Evolutionary conservation across 2,113 vertebrate genomes (phyloP).

Genomic region (Chionodraco myersi): DNA sequence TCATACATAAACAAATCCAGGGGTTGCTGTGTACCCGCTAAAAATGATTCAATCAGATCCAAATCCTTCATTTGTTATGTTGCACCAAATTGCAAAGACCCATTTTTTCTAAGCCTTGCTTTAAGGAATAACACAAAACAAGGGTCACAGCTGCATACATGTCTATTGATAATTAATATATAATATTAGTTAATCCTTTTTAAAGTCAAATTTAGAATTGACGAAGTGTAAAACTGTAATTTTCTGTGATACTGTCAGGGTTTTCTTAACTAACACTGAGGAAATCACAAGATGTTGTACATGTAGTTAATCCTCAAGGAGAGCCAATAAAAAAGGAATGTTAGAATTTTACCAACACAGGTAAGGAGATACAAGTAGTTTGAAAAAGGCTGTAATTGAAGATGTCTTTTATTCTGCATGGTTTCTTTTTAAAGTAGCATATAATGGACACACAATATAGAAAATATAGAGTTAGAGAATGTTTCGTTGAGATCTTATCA

Average conservation of each 20-base stretch:
- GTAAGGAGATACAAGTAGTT: background rate
- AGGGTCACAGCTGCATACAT: background rate
- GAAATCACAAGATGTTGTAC: background rate
- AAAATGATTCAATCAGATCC: background rate
- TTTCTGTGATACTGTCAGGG: background rate
- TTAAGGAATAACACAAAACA: background rate
- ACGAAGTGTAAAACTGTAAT: background rate
- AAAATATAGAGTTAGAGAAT: background rate
- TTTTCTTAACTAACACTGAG: background rate
- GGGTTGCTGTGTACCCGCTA: conserved; percentile 12
- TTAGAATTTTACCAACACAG: background rate
- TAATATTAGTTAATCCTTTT: background rate
- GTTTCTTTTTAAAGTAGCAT: conserved; percentile 2
- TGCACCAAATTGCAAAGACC: background rate
- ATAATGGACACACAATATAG: background rate
- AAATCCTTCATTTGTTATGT: background rate
- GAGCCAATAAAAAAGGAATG: background rate
- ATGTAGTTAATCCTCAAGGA: background rate
- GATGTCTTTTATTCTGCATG: background rate
- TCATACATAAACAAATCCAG: conserved; percentile 31
- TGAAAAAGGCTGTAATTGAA: background rate
- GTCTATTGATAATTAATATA: background rate
- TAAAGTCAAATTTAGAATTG: background rate
- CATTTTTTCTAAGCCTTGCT: too few relatives aligned
- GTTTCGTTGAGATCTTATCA: background rate